Evolutionary conservation across 2,797 vertebrate genomes (phyloP), one percentile per base, ranked within the genome.

Genomic region (Coracias cyanogaster): DNA sequence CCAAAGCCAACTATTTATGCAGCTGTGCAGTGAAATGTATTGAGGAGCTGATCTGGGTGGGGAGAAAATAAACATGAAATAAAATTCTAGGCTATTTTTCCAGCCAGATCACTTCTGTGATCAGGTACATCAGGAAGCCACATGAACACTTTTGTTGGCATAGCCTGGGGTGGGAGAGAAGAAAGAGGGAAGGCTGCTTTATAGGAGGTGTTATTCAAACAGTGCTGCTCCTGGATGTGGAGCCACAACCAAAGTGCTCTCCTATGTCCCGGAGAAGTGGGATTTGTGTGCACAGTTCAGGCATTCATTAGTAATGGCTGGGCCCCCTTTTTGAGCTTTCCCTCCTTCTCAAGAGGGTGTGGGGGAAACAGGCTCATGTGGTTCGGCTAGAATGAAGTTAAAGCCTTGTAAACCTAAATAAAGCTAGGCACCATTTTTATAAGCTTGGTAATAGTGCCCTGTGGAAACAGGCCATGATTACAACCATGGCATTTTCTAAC

Each of bases 1-100:
- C 88, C 94, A 97, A 95, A 95, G 73, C n/a, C 80, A 92, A 84
- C 80, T 91, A 58, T 96, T 97, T 93, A 72, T 2, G 14, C 92
- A 97, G 95, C 92, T 93, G 86, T 72, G 49, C 81, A 83, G 54
- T 69, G 61, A 93, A 74, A 74, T 7, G 26, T 37, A 80, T 86
- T 49, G 57, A 86, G 66, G 64, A 88, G 17, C 14, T 69, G 54
- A 88, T 66, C 54, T 5, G 35, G 55, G 81, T 0, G 1, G 62
- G 43, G 25, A 86, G 29, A 58, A 90, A 66, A 94, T 25, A 62
- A 95, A 93, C 15, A 4, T 16, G 29, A 71, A 83, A 87, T 76
- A 26, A 26, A 93, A n/a, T 55, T 60, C 61, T 70, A 89, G 48
- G 41, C 25, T 26, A 48, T 85, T 95, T 78, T 92, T 76, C 77